Base-by-base conservation (phyloP, 1,140 invertebrate genomes). In the Macrotrachela quadricornifera region DNA sequence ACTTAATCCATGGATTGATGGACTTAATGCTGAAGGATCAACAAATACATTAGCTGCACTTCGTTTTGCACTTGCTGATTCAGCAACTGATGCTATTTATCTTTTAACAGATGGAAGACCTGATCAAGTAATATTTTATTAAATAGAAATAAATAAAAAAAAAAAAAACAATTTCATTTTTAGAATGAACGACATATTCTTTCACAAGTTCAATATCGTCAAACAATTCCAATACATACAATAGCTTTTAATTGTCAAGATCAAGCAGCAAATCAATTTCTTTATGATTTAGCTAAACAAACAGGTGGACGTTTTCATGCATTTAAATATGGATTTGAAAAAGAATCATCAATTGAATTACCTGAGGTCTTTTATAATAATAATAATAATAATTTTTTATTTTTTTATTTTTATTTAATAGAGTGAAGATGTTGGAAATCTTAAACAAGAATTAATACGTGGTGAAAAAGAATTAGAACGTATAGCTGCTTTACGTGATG, bases 241-340 rank as follows among this genome's bases (percentile, higher is more conserved):
- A 69, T 71, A 38, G 65, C 67, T 10, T 71, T 71, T 57, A 71
- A 71, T 62, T 69, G 67, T 57, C 61, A 64, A 50, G 68, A 71
- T 54, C 58, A 49, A n/a, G 65, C 68, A 46, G 69, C 68, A 14
- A 71, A 70, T 52, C 57, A 63, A 44, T 71, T 71, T 57, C 57
- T 71, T 43, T 66, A 57, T 57, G 59, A 67, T 48, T 57, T 70
- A 39, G 64, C 68, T 6, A 57, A 61, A 39, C 60, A 61, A 38
- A 69, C 67, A 8, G 60, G 59, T 30, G 67, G 67, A 13, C 58
- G 68, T 37, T 71, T 65, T 57, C 68, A 69, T 59, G 21, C 21
- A 30, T 30, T 30, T 30, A 2, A 30, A 30, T 30, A 30, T 30
- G 21, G 21, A 30, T 30, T 30, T 4, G 21, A 30, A 30, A 30